Percentiles rank a stretch among this genome's conserved stretches.
Conservation (phyloP, 2,797 vertebrate species). For the Sebastolobus alascanus region DNA sequence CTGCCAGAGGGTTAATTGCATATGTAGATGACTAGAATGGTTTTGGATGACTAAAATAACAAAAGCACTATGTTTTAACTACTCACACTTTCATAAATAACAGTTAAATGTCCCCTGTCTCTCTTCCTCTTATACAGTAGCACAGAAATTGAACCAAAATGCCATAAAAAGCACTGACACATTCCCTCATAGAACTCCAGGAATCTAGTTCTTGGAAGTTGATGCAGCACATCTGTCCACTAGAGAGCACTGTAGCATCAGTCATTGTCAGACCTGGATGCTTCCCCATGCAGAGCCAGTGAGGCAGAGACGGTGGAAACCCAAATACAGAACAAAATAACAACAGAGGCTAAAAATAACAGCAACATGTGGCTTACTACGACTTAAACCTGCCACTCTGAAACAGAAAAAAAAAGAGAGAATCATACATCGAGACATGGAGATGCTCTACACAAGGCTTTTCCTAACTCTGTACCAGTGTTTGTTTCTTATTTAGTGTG, state of each 20-base stretch:
- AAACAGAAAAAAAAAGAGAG: not conserved
- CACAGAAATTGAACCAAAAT: not conserved
- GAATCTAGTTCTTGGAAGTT: conserved; percentile 22
- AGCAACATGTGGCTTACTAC: conserved; percentile 21
- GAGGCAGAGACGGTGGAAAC: conserved; percentile 42
- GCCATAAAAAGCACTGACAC: not conserved
- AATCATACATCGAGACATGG: not conserved
- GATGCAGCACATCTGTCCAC: conserved; percentile 68
- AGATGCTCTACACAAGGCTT: not conserved
- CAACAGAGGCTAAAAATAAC: conserved; percentile 46
- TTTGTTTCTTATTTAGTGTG: conserved; percentile 13
- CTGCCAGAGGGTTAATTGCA: not conserved
- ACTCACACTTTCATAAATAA: not conserved
- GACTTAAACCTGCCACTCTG: not conserved
- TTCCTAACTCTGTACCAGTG: not conserved
- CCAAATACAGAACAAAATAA: conserved; percentile 50
- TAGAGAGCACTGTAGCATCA: conserved; percentile 77
- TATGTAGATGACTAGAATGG: not conserved
- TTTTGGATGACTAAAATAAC: not conserved
- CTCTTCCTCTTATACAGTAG: not conserved
- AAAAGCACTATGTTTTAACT: not conserved
- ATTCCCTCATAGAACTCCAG: conserved; percentile 14
- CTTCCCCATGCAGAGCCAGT: conserved; percentile 30
- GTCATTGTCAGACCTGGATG: conserved; percentile 33
- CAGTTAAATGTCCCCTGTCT: not conserved